Conservation (phyloP, 1,140 invertebrate species). For the Grapholita molesta region DNA sequence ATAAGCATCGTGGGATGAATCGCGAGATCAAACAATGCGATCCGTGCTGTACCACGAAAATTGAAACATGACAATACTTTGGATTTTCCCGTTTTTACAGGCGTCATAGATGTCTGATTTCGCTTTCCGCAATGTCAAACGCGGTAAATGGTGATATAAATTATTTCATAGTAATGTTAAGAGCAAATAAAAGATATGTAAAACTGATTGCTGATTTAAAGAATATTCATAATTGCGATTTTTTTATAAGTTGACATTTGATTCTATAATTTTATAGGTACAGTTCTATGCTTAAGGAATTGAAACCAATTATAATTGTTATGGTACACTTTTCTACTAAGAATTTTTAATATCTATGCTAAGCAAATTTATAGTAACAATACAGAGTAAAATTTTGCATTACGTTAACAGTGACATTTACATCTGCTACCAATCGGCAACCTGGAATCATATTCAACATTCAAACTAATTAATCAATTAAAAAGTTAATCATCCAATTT, state of each 20-base stretch:
- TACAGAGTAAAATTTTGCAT: neutral
- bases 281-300: too few species aligned
- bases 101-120: constrained; percentile 2
- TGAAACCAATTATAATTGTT: too few species aligned
- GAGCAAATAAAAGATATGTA: too few species aligned
- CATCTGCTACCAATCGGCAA: neutral
- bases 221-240: too few species aligned
- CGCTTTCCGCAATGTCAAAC: neutral
- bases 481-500: constrained; percentile 39
- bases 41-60: constrained; percentile 56
- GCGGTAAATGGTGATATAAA: neutral
- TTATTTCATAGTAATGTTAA: neutral
- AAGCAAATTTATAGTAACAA: neutral
- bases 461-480: constrained; percentile 38
- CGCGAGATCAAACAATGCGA: constrained; percentile 61
- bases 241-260: too few species aligned
- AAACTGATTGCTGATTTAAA: too few species aligned
- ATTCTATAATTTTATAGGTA: too few species aligned
- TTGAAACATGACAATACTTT: constrained; percentile 40
- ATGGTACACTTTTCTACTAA: neutral
- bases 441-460: neutral
- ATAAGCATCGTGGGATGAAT: constrained; percentile 46
- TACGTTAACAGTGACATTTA: neutral
- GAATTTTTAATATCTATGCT: neutral
- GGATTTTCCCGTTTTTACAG: constrained; percentile 49